Evolutionary conservation across 2,797 vertebrate species (phyloP).

Genomic region (Catostomus latipinnis): DNA sequence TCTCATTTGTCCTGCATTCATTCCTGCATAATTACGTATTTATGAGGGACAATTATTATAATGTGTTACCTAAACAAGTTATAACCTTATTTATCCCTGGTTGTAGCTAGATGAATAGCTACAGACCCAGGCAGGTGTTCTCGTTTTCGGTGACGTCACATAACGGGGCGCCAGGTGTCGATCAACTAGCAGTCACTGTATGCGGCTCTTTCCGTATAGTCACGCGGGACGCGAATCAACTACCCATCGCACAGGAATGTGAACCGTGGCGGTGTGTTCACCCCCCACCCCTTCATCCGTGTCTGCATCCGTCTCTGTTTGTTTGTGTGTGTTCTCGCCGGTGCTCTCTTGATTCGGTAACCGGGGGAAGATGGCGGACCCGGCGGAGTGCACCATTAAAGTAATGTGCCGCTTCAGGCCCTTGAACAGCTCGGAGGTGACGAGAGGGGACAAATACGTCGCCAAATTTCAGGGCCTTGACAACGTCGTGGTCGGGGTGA

Average conservation of each 20-base stretch:
- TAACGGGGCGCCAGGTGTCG: neutral
- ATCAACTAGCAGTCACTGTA: neutral
- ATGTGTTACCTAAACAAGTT: too few species aligned
- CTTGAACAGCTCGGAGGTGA: conserved; percentile 91
- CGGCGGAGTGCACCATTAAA: conserved; percentile 99
- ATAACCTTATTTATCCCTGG: too few species aligned
- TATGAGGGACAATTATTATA: too few species aligned
- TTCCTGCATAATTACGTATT: too few species aligned
- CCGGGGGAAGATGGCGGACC: conserved; percentile 94
- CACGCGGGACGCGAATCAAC: conserved; percentile 9
- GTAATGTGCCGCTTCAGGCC: conserved; percentile 99
- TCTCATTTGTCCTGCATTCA: too few species aligned
- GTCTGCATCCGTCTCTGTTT: conserved; percentile 53
- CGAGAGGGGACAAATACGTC: conserved; percentile 89
- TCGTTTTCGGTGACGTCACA: conserved; percentile 1
- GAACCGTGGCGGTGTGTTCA: neutral
- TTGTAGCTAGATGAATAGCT: too few species aligned
- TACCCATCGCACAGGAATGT: conserved; percentile 10
- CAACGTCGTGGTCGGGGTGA: conserved; percentile 89
- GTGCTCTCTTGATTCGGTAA: conserved; percentile 69
- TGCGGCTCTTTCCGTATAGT: neutral
- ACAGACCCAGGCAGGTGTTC: too few species aligned
- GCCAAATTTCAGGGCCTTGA: conserved; percentile 94
- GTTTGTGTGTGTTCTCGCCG: conserved; percentile 58
- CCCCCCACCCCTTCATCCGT: conserved; percentile 5